Evolutionary conservation across 2,888 invertebrate genomes (phyloP).

Genomic region (Tanypteryx hageni): DNA sequence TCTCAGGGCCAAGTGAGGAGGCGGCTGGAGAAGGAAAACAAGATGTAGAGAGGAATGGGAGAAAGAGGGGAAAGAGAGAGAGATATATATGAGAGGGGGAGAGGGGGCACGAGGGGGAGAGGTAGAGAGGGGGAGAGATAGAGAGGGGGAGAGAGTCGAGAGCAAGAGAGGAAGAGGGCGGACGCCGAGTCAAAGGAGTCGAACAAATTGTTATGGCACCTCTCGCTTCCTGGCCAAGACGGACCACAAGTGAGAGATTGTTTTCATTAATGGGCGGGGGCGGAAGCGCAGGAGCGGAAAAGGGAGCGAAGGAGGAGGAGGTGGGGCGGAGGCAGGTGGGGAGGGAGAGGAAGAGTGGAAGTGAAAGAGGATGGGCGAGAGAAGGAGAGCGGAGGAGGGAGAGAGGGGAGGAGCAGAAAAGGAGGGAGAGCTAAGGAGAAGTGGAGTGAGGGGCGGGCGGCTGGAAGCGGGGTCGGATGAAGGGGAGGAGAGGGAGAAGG

Average conservation of each 20-base stretch:
- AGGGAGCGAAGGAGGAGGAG: no score
- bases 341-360: background rate
- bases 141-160: background rate
- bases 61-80: no score
- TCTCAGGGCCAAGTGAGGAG: background rate
- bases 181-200: background rate
- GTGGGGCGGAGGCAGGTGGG: background rate
- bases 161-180: no score
- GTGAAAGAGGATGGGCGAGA: background rate
- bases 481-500: no score
- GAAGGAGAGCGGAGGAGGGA: background rate
- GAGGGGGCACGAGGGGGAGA: background rate
- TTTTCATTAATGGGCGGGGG: background rate
- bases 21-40: background rate
- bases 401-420: no score
- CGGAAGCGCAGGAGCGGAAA: no score
- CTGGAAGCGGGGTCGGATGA: background rate
- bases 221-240: background rate
- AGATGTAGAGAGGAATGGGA: no score
- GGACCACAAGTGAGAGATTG: constrained; percentile 17
- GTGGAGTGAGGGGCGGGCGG: background rate
- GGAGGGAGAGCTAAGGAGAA: no score
- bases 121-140: no score
- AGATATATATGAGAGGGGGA: background rate
- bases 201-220: constrained; percentile 16